Evolutionary conservation across 2,113 vertebrate species (phyloP).

Genomic region (Istiophorus platypterus): DNA sequence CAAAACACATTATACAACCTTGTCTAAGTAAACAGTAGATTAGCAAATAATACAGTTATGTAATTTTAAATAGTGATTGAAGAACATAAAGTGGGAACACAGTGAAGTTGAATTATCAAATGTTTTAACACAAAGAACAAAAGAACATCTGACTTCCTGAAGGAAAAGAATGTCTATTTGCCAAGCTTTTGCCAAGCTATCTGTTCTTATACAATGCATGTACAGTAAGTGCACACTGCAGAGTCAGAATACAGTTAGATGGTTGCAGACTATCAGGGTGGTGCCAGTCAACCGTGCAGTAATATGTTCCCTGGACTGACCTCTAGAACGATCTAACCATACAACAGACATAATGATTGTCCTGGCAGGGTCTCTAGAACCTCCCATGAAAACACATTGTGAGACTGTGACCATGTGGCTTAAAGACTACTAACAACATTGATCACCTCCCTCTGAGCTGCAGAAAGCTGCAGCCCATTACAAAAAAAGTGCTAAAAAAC

Average conservation of each 20-base stretch:
- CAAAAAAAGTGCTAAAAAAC: constrained; percentile 7
- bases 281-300: constrained; percentile 29
- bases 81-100: neutral
- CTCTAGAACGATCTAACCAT: constrained; percentile 48
- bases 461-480: constrained; percentile 43
- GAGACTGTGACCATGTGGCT: constrained; percentile 41
- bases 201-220: neutral
- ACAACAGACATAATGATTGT: constrained; percentile 41
- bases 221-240: neutral
- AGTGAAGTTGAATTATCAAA: neutral
- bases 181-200: neutral
- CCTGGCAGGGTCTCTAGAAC: constrained; percentile 48
- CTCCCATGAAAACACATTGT: constrained; percentile 39
- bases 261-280: constrained; percentile 14
- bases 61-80: neutral
- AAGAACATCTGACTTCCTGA: neutral
- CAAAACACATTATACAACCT: neutral
- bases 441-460: constrained; percentile 55
- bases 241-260: constrained; percentile 13
- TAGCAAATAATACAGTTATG: neutral
- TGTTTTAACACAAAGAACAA: neutral
- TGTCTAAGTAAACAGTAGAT: neutral
- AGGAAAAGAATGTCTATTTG: neutral
- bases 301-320: constrained; percentile 42
- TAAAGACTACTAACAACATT: constrained; percentile 50